Conservation (phyloP, 2,888 invertebrate species). For the Cecidostiba fungosa region DNA sequence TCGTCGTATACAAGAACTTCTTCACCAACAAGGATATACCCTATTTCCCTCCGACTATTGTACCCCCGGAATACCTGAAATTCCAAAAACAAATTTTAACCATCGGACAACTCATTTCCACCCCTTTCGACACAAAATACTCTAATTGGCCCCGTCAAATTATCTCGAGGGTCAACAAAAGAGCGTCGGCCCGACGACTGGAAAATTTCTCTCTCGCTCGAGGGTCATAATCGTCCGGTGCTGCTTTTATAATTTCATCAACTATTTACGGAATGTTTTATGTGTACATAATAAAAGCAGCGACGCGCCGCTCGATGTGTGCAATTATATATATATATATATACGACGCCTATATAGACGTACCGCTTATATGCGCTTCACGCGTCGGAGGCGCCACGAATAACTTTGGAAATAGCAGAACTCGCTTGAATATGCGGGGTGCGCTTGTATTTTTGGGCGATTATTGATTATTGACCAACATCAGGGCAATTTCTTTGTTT, state of each 20-base stretch:
- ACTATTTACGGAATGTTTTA: conserved; percentile 44
- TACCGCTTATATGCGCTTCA: neutral
- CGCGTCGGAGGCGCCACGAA: conserved; percentile 22
- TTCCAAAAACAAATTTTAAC: neutral
- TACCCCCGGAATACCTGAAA: neutral
- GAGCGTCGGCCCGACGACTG: neutral
- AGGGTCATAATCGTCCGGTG: neutral
- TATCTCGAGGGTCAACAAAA: neutral
- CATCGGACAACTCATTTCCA: neutral
- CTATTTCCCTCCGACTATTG: neutral
- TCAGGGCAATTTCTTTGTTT: too few relatives aligned
- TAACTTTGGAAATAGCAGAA: conserved; percentile 24
- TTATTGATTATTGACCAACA: too few relatives aligned
- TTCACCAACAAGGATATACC: too few relatives aligned
- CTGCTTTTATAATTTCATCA: conserved; percentile 42
- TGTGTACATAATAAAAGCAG: conserved; percentile 5
- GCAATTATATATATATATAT: neutral
- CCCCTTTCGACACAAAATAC: neutral
- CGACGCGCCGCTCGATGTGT: conserved; percentile 2
- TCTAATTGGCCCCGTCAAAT: neutral
- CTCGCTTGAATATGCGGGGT: neutral
- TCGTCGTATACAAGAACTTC: neutral
- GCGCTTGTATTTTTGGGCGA: neutral
- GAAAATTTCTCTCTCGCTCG: conserved; percentile 5
- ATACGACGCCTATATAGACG: neutral